Evolutionary conservation across 2,113 vertebrate species (phyloP).

Genomic region (Geococcyx californianus): DNA sequence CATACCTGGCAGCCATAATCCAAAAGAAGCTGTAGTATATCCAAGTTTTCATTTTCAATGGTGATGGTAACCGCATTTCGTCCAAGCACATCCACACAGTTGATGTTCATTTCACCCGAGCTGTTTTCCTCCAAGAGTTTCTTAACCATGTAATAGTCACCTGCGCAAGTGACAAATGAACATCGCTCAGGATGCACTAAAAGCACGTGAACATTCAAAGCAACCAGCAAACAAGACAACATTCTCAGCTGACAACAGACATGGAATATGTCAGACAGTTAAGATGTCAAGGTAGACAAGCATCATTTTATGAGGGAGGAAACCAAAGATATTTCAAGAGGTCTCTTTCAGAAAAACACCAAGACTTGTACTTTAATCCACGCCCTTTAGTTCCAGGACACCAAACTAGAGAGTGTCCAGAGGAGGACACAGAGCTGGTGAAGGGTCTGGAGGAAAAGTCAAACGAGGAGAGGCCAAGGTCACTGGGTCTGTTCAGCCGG

Average conservation of each 20-base stretch:
- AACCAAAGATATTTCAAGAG: background rate
- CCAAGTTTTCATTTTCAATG: conserved; percentile 97
- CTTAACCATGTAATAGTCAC: conserved; percentile 99
- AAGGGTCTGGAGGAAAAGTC: too few species aligned
- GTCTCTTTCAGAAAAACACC: background rate
- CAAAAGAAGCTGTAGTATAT: conserved; percentile 94
- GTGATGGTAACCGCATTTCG: conserved; percentile 94
- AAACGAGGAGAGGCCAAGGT: too few species aligned
- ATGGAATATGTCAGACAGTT: accelerated
- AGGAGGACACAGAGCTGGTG: too few species aligned
- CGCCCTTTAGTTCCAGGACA: background rate
- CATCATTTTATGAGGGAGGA: background rate
- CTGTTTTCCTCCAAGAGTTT: conserved; percentile 95
- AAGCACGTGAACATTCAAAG: background rate
- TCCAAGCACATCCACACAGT: conserved; percentile 95
- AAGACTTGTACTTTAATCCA: background rate
- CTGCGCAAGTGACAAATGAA: conserved; percentile 74
- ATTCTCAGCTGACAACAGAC: background rate
- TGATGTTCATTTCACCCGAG: conserved; percentile 93
- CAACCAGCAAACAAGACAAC: background rate
- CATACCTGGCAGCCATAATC: conserved; percentile 96
- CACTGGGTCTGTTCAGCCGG: too few species aligned
- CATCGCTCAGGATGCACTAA: conserved; percentile 20
- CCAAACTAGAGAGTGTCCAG: too few species aligned
- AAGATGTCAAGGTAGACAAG: background rate